Evolutionary conservation across 1,140 invertebrate species (phyloP).

Genomic region (Brachionus manjavacas): DNA sequence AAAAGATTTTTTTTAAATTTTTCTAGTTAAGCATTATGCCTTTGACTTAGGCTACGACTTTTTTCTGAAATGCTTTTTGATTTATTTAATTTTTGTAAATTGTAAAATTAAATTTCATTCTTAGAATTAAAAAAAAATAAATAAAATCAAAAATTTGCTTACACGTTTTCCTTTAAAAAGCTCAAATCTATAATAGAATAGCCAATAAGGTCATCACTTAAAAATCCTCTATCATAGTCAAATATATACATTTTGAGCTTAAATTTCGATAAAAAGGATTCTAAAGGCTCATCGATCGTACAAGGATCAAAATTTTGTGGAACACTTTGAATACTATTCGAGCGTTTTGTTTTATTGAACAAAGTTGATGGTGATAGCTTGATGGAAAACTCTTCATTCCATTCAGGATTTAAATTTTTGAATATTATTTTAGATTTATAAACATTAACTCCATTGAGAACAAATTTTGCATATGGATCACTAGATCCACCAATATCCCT

Average conservation of each 20-base stretch:
- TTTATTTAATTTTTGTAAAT: background rate
- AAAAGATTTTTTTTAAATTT: no score
- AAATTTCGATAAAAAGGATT: conserved; percentile 73
- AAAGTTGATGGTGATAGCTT: conserved; percentile 36
- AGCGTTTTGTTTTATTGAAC: conserved; percentile 33
- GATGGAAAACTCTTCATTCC: conserved; percentile 59
- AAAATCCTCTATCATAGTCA: conserved; percentile 91
- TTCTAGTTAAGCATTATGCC: no score
- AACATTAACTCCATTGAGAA: conserved; percentile 52
- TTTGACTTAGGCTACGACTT: no score
- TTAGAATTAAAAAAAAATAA: background rate
- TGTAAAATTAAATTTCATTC: conserved; percentile 11
- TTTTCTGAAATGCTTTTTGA: no score
- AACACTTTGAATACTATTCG: background rate
- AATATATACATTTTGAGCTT: conserved; percentile 64
- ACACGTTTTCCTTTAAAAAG: conserved; percentile 73
- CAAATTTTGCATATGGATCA: conserved; percentile 61
- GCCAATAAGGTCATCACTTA: conserved; percentile 93
- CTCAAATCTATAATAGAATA: conserved; percentile 76
- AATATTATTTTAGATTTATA: conserved; percentile 58
- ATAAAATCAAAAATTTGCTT: conserved; percentile 47
- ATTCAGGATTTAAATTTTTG: conserved; percentile 60
- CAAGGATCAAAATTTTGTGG: conserved; percentile 24
- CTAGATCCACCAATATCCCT: conserved; percentile 49
- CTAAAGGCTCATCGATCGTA: conserved; percentile 63